These are phyloP conservation scores for Camarhynchus parvulus DNA, from an alignment of 2,113 vertebrate genomes.

Conservation along the genomic window DNA sequence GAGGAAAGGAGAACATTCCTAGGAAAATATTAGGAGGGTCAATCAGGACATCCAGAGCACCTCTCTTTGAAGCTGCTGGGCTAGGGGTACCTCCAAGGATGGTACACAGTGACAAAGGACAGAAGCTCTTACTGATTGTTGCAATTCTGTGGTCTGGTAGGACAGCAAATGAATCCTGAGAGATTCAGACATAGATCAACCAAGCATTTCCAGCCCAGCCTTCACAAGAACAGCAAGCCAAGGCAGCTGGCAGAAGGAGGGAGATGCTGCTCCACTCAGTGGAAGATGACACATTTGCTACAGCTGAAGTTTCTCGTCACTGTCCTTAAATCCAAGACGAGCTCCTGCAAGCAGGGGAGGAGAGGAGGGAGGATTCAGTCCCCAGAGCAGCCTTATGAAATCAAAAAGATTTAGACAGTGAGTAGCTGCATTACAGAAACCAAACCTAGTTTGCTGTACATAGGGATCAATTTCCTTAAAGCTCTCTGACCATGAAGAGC, in stretches of 20 bases:
- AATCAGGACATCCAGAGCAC: neutral
- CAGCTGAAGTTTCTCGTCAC: neutral
- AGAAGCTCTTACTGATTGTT: neutral
- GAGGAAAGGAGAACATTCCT: neutral
- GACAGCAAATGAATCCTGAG: neutral
- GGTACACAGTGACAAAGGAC: neutral
- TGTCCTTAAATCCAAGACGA: neutral
- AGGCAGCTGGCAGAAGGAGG: neutral
- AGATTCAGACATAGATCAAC: neutral
- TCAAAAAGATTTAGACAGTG: neutral
- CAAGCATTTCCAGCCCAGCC: neutral
- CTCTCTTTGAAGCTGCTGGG: neutral
- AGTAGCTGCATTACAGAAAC: neutral
- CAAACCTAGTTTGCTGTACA: neutral
- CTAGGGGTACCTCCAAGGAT: neutral
- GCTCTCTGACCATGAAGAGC: constrained; percentile 37
- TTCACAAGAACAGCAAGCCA: neutral
- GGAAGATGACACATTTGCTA: neutral
- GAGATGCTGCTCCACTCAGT: rapidly evolving
- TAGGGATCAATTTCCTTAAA: neutral
- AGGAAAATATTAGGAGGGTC: neutral
- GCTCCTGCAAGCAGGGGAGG: neutral
- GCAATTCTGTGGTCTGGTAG: neutral
- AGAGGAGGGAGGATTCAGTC: neutral
- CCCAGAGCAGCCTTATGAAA: neutral